phyloP scores from a whole-genome alignment of 2,888 invertebrate genomes.

The Cynaeus angustus region DNA sequence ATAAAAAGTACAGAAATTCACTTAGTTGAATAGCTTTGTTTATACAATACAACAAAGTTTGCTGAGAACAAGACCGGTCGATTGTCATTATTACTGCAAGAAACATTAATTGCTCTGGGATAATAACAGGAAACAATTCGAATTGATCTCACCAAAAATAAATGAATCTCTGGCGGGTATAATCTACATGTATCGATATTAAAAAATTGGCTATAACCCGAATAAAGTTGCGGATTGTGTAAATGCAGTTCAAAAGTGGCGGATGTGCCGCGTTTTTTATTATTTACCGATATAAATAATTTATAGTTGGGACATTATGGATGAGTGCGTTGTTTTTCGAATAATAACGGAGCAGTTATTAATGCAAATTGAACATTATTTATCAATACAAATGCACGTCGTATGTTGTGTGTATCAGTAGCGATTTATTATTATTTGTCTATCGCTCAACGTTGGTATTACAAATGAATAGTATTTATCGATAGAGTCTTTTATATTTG shows the following conservation, averaged over 20 bases:
- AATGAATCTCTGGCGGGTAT: background rate
- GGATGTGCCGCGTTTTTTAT: slow-evolving; percentile 13
- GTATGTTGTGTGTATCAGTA: slow-evolving; percentile 42
- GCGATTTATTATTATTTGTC: slow-evolving; percentile 44
- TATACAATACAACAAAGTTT: background rate
- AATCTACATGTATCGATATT: background rate
- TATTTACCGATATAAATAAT: slow-evolving; percentile 40
- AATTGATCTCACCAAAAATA: background rate
- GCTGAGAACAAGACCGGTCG: background rate
- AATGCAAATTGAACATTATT: slow-evolving; percentile 45
- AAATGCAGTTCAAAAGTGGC: slow-evolving; percentile 18
- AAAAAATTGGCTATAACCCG: background rate
- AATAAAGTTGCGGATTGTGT: background rate
- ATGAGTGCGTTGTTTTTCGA: slow-evolving; percentile 37
- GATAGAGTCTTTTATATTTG: background rate
- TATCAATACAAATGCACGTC: slow-evolving; percentile 42
- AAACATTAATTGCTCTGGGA: slow-evolving; percentile 1
- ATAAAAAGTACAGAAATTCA: background rate
- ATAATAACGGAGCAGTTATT: slow-evolving; percentile 42
- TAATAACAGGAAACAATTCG: slow-evolving; percentile 2
- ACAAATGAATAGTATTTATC: slow-evolving; percentile 36
- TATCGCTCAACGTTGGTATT: slow-evolving; percentile 34
- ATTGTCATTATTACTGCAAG: slow-evolving; percentile 4
- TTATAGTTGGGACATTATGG: slow-evolving; percentile 30
- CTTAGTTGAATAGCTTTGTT: no score